These are phyloP conservation scores for Epiblema foenella DNA, from an alignment of 2,888 invertebrate genomes.

Conservation along the genomic window DNA sequence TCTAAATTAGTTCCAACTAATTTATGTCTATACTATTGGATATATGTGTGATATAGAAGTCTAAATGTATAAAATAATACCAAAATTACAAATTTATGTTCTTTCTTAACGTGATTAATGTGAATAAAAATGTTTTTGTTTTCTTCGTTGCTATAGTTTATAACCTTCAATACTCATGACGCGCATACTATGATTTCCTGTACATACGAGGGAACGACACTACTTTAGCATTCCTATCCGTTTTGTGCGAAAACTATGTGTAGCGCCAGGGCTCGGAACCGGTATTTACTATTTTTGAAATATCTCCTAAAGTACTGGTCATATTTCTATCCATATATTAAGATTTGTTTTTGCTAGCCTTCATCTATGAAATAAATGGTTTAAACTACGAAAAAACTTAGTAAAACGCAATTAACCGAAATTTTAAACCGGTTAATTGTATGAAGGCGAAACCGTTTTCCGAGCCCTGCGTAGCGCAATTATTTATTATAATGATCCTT, in stretches of 20 bases:
- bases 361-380: too few species aligned
- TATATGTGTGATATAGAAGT: not conserved
- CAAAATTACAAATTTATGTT: not conserved
- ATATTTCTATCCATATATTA: too few species aligned
- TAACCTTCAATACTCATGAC: not conserved
- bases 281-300: too few species aligned
- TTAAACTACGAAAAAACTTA: too few species aligned
- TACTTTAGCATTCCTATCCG: not conserved
- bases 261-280: too few species aligned
- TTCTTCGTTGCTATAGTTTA: not conserved
- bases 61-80: not conserved
- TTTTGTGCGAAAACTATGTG: not conserved
- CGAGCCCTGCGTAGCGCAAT: too few species aligned
- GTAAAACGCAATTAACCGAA: too few species aligned
- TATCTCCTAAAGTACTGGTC: too few species aligned
- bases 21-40: not conserved
- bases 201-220: not conserved
- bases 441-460: too few species aligned
- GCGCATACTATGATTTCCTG: not conserved
- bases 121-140: not conserved
- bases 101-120: not conserved
- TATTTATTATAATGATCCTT: too few species aligned
- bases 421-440: too few species aligned
- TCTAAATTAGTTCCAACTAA: not conserved
- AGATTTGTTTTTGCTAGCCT: too few species aligned